phyloP scores from a whole-genome alignment of 2,888 invertebrate species.

The Dendrolimus pini region DNA sequence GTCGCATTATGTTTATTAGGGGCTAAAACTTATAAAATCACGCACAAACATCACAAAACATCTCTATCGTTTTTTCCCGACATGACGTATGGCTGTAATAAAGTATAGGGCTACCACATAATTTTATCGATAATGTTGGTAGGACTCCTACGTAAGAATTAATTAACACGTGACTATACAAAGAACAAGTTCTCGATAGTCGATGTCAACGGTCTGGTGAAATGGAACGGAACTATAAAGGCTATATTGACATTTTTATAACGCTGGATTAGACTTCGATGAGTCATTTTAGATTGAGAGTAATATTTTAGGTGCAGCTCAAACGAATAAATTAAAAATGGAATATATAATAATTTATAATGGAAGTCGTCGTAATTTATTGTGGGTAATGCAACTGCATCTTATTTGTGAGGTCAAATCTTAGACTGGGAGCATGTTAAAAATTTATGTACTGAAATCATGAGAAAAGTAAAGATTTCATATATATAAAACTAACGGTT shows the following conservation, averaged over 20 bases:
- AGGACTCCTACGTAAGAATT: conserved; percentile 66
- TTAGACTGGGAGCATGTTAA: too few species aligned
- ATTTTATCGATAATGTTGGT: conserved; percentile 65
- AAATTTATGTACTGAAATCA: too few species aligned
- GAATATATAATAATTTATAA: too few species aligned
- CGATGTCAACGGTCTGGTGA: conserved; percentile 57
- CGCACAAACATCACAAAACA: conserved; percentile 36
- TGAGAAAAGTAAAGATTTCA: too few species aligned
- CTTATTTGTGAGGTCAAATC: too few species aligned
- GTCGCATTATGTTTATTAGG: conserved; percentile 28
- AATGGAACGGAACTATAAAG: conserved; percentile 60
- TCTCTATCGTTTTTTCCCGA: conserved; percentile 53
- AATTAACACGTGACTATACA: conserved; percentile 66
- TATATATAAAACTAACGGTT: too few species aligned
- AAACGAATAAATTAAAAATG: too few species aligned
- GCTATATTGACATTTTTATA: conserved; percentile 55
- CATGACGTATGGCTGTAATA: conserved; percentile 55
- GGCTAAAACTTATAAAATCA: conserved; percentile 35
- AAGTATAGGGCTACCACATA: conserved; percentile 67
- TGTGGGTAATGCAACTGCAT: too few species aligned
- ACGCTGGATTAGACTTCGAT: conserved; percentile 53
- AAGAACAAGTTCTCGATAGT: conserved; percentile 56
- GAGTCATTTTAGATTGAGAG: conserved; percentile 51
- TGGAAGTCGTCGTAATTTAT: too few species aligned
- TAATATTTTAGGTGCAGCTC: conserved; percentile 38